Percentiles rank a stretch among this genome's conserved stretches.
Evolutionary conservation across 2,797 vertebrate species (phyloP).

Genomic region (Telmatherina bonti): DNA sequence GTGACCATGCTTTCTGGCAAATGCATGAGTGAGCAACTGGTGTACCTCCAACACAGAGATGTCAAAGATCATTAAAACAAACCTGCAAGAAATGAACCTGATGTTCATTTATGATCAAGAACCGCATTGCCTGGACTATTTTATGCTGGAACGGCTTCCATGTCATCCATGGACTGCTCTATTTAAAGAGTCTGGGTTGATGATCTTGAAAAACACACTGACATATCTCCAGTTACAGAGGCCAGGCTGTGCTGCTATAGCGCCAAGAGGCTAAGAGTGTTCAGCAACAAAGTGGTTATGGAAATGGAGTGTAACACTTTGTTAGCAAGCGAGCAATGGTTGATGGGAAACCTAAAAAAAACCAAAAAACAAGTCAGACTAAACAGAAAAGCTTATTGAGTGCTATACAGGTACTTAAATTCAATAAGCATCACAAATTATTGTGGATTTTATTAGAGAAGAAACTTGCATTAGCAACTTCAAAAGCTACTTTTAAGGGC

Average conservation of each 20-base stretch:
- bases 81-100: conserved; percentile 4
- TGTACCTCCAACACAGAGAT: background rate
- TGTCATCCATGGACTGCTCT: conserved; percentile 65
- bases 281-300: conserved; percentile 44
- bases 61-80: conserved; percentile 35
- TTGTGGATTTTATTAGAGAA: background rate
- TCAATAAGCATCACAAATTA: conserved; percentile 12
- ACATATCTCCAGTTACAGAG: conserved; percentile 81
- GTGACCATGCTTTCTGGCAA: no score
- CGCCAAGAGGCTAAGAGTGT: conserved; percentile 34
- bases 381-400: conserved; percentile 5
- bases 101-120: conserved; percentile 22
- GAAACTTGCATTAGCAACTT: background rate
- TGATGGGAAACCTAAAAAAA: conserved; percentile 20
- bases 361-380: conserved; percentile 6
- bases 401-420: conserved; percentile 11
- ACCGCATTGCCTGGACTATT: conserved; percentile 42
- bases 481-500: background rate
- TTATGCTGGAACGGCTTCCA: conserved; percentile 47
- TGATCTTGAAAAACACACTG: conserved; percentile 72
- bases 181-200: conserved; percentile 72
- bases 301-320: conserved; percentile 63
- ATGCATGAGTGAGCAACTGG: background rate
- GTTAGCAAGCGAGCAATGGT: conserved; percentile 22
- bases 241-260: conserved; percentile 43